phyloP scores from a whole-genome alignment of 1,140 invertebrate genomes.

The Chymomyza costata region DNA sequence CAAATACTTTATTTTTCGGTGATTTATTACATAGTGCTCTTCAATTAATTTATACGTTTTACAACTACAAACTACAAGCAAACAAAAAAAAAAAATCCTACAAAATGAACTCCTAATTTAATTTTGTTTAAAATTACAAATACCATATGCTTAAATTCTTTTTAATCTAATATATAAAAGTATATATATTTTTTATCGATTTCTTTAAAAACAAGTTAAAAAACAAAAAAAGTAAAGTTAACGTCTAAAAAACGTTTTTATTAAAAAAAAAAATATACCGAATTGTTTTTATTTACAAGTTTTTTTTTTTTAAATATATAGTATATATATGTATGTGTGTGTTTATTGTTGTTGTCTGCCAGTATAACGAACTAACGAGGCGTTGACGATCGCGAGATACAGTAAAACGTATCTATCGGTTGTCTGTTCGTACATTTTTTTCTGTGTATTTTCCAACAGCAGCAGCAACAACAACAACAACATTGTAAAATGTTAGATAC shows the following conservation, averaged over 20 bases:
- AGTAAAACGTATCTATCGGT: conserved; percentile 16
- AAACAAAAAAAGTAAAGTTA: conserved; percentile 50
- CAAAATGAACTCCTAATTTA: conserved; percentile 68
- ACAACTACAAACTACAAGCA: conserved; percentile 31
- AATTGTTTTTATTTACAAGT: conserved; percentile 39
- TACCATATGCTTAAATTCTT: conserved; percentile 64
- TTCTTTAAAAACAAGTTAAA: conserved; percentile 41
- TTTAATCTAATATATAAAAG: too few species aligned
- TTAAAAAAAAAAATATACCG: conserved; percentile 48
- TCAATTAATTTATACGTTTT: conserved; percentile 59
- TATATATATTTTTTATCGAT: conserved; percentile 42
- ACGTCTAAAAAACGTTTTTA: conserved; percentile 62
- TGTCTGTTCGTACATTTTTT: conserved; percentile 36
- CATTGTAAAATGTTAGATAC: background rate
- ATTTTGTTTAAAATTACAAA: conserved; percentile 64
- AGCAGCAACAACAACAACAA: conserved; percentile 2
- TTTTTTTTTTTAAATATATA: conserved; percentile 5
- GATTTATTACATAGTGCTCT: conserved; percentile 69
- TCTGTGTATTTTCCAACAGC: conserved; percentile 28
- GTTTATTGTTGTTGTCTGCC: conserved; percentile 20
- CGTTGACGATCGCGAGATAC: conserved; percentile 8
- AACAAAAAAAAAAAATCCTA: conserved; percentile 55
- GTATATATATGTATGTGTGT: conserved; percentile 13
- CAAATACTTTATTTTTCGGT: conserved; percentile 64
- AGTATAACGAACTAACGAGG: conserved; percentile 13